A percentile compares a stretch with the other conserved stretches of the same genome.
Evolutionary conservation across 2,888 invertebrate genomes (phyloP).

Genomic region (Pyrgus malvae): DNA sequence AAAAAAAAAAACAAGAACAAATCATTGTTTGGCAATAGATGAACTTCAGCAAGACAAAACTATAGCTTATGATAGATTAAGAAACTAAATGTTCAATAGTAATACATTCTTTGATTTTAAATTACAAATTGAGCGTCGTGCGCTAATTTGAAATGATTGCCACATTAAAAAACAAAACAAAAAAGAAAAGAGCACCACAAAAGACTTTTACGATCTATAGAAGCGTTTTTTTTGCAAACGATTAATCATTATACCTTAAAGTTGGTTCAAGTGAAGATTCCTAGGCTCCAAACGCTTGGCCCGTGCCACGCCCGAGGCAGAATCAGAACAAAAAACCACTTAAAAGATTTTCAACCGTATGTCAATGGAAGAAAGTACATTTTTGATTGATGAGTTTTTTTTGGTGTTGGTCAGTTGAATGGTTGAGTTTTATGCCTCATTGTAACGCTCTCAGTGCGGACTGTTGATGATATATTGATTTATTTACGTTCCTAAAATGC

Average conservation of each 20-base stretch:
- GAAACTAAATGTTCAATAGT: too few relatives aligned
- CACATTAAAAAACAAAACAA: too few relatives aligned
- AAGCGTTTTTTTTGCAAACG: neutral
- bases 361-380: conserved; percentile 30
- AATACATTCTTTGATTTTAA: too few relatives aligned
- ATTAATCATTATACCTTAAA: conserved; percentile 6
- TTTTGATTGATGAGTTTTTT: conserved; percentile 38
- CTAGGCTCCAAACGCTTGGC: conserved; percentile 51
- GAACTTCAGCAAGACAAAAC: too few relatives aligned
- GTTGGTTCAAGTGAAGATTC: conserved; percentile 44
- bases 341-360: conserved; percentile 38
- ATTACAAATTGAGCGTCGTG: neutral
- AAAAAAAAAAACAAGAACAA: too few relatives aligned
- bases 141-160: conserved; percentile 1
- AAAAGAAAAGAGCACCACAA: too few relatives aligned
- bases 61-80: too few relatives aligned
- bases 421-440: conserved; percentile 52
- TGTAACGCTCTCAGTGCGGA: conserved; percentile 28
- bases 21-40: too few relatives aligned
- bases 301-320: conserved; percentile 64
- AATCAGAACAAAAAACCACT: conserved; percentile 34
- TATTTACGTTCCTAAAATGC: too few relatives aligned
- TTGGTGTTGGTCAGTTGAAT: conserved; percentile 38
- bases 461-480: neutral
- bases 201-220: neutral